A percentile compares a stretch with the other conserved stretches of the same genome.
Conservation (phyloP, 2,797 vertebrate genomes). For the Hephaestus fuliginosus region DNA sequence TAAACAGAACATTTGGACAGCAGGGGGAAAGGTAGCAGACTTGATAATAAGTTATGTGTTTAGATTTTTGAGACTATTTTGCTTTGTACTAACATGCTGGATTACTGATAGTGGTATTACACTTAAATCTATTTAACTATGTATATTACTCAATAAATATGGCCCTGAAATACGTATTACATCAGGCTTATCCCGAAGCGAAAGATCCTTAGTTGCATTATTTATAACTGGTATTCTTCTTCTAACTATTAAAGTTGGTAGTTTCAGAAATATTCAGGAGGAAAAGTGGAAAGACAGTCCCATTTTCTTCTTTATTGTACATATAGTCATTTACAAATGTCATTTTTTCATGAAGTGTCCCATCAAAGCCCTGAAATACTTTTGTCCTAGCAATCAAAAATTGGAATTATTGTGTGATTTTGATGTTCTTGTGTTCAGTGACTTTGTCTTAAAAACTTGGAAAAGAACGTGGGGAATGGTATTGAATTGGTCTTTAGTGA, state of each 20-base stretch:
- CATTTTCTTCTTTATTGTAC: constrained; percentile 9
- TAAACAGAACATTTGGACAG: constrained; percentile 46
- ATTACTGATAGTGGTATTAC: constrained; percentile 5
- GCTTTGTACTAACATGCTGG: constrained; percentile 9
- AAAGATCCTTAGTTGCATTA: background rate
- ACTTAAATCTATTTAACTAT: background rate
- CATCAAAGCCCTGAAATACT: constrained; percentile 3
- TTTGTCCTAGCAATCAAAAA: too few species aligned
- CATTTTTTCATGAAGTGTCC: background rate
- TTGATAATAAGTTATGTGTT: constrained; percentile 30
- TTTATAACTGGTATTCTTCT: background rate
- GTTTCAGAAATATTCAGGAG: background rate
- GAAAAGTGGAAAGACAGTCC: background rate
- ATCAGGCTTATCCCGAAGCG: background rate
- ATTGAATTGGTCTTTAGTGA: background rate
- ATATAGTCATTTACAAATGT: background rate
- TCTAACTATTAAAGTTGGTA: background rate
- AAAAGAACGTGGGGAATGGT: background rate
- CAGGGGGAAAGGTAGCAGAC: background rate
- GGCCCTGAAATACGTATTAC: background rate
- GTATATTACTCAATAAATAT: background rate
- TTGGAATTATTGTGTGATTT: background rate
- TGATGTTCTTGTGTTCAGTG: background rate
- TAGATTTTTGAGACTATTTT: constrained; percentile 38
- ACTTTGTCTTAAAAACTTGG: background rate